A percentile compares a stretch with the other conserved stretches of the same genome.
Evolutionary conservation across 1,140 invertebrate species (phyloP).

Genomic region (Zophobas atratus): DNA sequence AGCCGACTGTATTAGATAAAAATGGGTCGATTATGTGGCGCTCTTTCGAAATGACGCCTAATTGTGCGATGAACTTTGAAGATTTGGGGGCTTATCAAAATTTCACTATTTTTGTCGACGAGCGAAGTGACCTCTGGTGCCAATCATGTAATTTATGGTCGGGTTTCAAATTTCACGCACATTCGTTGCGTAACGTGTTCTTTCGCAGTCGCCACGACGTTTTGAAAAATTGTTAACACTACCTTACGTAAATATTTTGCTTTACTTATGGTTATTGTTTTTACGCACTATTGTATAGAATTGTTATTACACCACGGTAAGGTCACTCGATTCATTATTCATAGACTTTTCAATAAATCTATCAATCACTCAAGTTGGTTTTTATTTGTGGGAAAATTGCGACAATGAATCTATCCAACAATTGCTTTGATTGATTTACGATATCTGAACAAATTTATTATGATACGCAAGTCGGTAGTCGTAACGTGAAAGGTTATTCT

Average conservation of each 20-base stretch:
- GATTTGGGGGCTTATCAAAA: not conserved
- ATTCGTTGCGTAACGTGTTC: conserved; percentile 7
- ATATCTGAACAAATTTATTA: conserved; percentile 34
- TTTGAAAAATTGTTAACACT: conserved; percentile 15
- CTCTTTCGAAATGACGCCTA: not conserved
- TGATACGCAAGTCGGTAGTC: conserved; percentile 32
- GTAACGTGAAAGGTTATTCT: conserved; percentile 34
- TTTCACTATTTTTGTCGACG: not conserved
- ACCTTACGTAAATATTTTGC: not conserved
- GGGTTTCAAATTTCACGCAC: conserved; percentile 21
- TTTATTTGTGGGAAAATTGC: not conserved
- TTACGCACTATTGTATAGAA: too few species aligned
- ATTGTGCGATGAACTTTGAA: not conserved
- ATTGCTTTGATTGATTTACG: conserved; percentile 25
- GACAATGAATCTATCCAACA: conserved; percentile 33
- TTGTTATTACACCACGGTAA: not conserved
- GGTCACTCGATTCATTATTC: conserved; percentile 24
- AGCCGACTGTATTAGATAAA: too few species aligned
- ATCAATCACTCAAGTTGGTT: too few species aligned
- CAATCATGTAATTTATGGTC: conserved; percentile 16
- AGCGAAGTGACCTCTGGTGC: not conserved
- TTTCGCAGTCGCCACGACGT: conserved; percentile 8
- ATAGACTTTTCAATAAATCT: not conserved
- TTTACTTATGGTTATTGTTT: too few species aligned
- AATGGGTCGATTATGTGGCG: too few species aligned